Evolutionary conservation across 2,888 invertebrate genomes (phyloP), one percentile per base, ranked within the genome.

Genomic region (Megalurothrips usitatus): DNA sequence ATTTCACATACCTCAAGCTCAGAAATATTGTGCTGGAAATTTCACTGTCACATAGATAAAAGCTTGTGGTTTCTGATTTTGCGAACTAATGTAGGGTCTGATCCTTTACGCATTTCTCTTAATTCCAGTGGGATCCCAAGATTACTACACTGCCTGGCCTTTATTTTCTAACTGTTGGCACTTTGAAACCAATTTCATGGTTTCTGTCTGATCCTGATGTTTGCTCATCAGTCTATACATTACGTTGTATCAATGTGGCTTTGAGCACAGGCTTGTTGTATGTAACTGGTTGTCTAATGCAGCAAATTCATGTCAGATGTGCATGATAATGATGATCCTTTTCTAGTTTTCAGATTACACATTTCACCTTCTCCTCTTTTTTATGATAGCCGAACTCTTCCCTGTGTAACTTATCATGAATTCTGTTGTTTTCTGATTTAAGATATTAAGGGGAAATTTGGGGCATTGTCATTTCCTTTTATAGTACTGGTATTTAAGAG

Each of bases 81-180:
- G 28, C 23, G 49, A 26, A 58, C 43, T 43, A n/a, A 80, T 79
- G 78, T 19, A n/a, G 47, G 19, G 0, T 63, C 52, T 80, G 23
- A 26, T 79, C 4, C 47, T 9, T 79, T 58, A n/a, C 68, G 12
- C 23, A 2, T 19, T 14, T 43, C 52, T 81, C 34, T 82, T 83
- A 82, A 84, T 90, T 90, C 84, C 87, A 96, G 92, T 99, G 98
- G 98, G 94, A 99, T 87, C 91, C 94, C 0, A 98, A 98, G 90
- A 97, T 99, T 81, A 99, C 99, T 0, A 99, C 99, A 0, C 90
- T 97, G 43, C 99, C 99, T 0, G 98, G 98, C 0, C 88, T 99
- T 0, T 99, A 99, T 86, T 84, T 98, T 0, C 86, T 94, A 0
- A 92, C 95, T 0, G 86, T 92, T 19, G 86, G 90, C 0, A 81